Percentiles rank a stretch among this genome's conserved stretches.
Conservation (phyloP, 2,113 vertebrate genomes). For the Gymnogyps californianus region DNA sequence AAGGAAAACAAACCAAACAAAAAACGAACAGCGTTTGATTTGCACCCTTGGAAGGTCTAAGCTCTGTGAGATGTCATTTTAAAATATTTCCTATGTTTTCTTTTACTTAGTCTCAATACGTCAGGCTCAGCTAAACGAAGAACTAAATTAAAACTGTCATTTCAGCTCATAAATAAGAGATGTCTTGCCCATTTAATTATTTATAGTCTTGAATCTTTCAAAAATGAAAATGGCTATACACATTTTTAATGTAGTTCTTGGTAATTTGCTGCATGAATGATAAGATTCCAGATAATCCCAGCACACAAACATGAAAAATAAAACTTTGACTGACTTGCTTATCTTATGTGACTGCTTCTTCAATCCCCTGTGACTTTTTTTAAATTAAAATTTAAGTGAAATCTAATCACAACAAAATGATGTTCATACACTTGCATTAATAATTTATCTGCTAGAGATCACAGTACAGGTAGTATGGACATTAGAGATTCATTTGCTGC, state of each 20-base stretch:
- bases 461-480: slow-evolving; percentile 59
- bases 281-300: slow-evolving; percentile 80
- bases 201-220: slow-evolving; percentile 82
- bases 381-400: slow-evolving; percentile 80
- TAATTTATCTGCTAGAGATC: slow-evolving; percentile 74
- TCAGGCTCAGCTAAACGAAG: slow-evolving; percentile 73
- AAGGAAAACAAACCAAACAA: slow-evolving; percentile 25
- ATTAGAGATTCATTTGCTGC: slow-evolving; percentile 54
- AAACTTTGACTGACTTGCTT: slow-evolving; percentile 74
- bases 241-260: slow-evolving; percentile 85
- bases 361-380: slow-evolving; percentile 69
- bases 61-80: slow-evolving; percentile 42
- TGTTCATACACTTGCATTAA: slow-evolving; percentile 76
- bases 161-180: slow-evolving; percentile 91
- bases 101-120: slow-evolving; percentile 65
- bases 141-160: slow-evolving; percentile 85
- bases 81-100: slow-evolving; percentile 70
- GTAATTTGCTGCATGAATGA: slow-evolving; percentile 84
- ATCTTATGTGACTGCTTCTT: slow-evolving; percentile 69
- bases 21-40: slow-evolving; percentile 26
- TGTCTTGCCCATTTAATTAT: slow-evolving; percentile 85
- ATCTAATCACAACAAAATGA: slow-evolving; percentile 79
- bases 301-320: slow-evolving; percentile 82
- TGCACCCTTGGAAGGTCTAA: slow-evolving; percentile 25
- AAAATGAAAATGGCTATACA: slow-evolving; percentile 84